Conservation (phyloP, 2,888 invertebrate genomes). For the Phyllotreta striolata region DNA sequence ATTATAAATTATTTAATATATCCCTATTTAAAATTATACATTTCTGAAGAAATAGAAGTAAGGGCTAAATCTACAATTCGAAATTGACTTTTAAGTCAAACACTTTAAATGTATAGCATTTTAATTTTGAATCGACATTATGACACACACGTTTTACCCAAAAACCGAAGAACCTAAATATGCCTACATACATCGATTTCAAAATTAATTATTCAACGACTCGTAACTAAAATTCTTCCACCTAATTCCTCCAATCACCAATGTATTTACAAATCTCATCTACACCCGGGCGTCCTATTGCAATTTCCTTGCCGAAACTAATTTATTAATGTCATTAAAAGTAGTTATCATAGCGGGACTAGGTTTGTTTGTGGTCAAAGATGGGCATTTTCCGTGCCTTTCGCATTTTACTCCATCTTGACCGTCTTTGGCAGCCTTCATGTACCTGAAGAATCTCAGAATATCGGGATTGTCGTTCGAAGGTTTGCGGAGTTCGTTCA, state of each 20-base stretch:
- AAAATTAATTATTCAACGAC: conserved; percentile 6
- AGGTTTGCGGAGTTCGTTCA: conserved; percentile 85
- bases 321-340: conserved; percentile 86
- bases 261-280: too few relatives aligned
- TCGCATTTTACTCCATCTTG: conserved; percentile 81
- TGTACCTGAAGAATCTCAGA: conserved; percentile 86
- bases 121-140: conserved; percentile 8
- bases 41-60: too few relatives aligned
- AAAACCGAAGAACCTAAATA: conserved; percentile 4
- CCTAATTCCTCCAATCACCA: too few relatives aligned
- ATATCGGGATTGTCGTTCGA: conserved; percentile 88
- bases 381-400: conserved; percentile 72
- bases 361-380: conserved; percentile 69
- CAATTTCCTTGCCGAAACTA: conserved; percentile 81
- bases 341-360: conserved; percentile 87
- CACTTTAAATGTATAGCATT: too few relatives aligned
- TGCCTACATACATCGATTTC: neutral
- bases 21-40: too few relatives aligned
- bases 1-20: too few relatives aligned
- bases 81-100: too few relatives aligned
- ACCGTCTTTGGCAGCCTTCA: conserved; percentile 88
- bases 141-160: conserved; percentile 7
- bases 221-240: too few relatives aligned
- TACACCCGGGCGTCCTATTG: conserved; percentile 38
- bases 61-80: too few relatives aligned